These are phyloP conservation scores for Drosophila subsilvestris DNA, from an alignment of 2,888 invertebrate genomes.

Conservation along the genomic window DNA sequence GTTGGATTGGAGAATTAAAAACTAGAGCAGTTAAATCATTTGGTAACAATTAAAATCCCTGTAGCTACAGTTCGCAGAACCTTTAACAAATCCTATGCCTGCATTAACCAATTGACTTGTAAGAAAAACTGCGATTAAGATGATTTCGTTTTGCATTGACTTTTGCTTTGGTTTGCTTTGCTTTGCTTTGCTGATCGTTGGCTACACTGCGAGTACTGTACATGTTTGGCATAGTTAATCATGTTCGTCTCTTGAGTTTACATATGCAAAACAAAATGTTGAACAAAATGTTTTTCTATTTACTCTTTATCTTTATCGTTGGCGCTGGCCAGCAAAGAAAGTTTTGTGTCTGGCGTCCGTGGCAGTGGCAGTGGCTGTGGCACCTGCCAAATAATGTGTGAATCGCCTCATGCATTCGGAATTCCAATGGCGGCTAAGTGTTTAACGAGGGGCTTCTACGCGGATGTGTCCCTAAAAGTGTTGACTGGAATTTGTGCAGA, in stretches of 20 bases:
- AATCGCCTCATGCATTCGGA: conserved; percentile 39
- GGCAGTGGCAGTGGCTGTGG: conserved; percentile 30
- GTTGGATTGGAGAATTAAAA: too few relatives aligned
- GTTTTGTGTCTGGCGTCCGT: conserved; percentile 44
- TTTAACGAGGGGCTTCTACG: conserved; percentile 13
- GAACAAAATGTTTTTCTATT: conserved; percentile 57
- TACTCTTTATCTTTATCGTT: conserved; percentile 28
- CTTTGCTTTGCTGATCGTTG: conserved; percentile 27
- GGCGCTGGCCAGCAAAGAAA: conserved; percentile 54
- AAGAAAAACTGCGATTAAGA: neutral
- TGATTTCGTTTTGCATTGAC: neutral
- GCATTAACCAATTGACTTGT: neutral
- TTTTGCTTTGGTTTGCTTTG: conserved; percentile 31
- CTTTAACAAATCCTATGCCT: too few relatives aligned
- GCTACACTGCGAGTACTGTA: conserved; percentile 9
- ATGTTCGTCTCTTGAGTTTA: conserved; percentile 54
- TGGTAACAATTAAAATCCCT: too few relatives aligned
- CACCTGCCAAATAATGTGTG: conserved; percentile 59
- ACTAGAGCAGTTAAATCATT: too few relatives aligned
- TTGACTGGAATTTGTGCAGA: too few relatives aligned
- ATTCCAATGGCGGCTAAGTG: conserved; percentile 34
- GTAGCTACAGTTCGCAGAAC: too few relatives aligned
- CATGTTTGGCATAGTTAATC: conserved; percentile 63
- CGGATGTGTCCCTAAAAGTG: conserved; percentile 13
- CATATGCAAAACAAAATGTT: conserved; percentile 50